These are phyloP conservation scores for Aphidius ervi DNA, from an alignment of 1,140 invertebrate species.

Conservation along the genomic window DNA sequence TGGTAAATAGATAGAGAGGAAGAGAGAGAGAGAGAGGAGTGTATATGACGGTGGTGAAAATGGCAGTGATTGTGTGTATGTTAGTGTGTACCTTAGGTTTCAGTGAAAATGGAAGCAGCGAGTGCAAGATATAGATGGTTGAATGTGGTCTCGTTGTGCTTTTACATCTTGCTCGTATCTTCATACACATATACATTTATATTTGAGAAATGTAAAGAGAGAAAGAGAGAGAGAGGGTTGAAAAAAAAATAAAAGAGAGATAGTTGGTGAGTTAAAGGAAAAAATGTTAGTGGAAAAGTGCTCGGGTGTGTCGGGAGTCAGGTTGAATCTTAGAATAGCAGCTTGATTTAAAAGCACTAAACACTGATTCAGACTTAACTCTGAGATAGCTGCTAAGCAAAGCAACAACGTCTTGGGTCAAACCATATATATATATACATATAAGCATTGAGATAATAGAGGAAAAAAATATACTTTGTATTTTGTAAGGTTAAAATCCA, in stretches of 20 bases:
- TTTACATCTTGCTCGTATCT: background rate
- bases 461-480: conserved; percentile 15
- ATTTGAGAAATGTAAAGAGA: too few species aligned
- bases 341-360: conserved; percentile 44
- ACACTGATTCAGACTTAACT: conserved; percentile 45
- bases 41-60: too few species aligned
- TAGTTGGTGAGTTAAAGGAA: background rate
- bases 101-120: conserved; percentile 9
- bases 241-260: conserved; percentile 1
- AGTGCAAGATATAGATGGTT: conserved; percentile 10
- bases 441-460: conserved; percentile 14
- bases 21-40: too few species aligned
- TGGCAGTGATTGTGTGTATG: too few species aligned
- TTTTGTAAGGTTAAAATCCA: background rate
- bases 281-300: conserved; percentile 12
- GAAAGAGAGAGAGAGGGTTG: background rate
- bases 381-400: conserved; percentile 30
- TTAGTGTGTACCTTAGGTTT: background rate
- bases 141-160: background rate
- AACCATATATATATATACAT: background rate
- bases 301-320: conserved; percentile 14
- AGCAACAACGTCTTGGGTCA: conserved; percentile 2
- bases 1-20: too few species aligned
- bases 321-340: conserved; percentile 12
- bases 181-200: too few species aligned